phyloP scores from a whole-genome alignment of 2,797 vertebrate genomes.

The Alectoris magna region DNA sequence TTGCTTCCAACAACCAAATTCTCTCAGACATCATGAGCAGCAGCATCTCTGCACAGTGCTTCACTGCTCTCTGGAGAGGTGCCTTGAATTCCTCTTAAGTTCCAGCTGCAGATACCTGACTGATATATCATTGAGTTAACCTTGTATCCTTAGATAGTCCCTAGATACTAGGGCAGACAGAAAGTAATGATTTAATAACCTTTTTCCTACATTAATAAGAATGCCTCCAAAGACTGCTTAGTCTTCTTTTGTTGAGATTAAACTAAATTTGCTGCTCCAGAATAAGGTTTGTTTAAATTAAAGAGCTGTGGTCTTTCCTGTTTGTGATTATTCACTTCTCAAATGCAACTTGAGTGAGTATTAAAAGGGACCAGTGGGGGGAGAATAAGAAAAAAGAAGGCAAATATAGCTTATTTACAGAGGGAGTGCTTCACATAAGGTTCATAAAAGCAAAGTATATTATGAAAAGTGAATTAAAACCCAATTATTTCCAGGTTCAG shows the following conservation, averaged over 20 bases:
- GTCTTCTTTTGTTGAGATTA: conserved; percentile 49
- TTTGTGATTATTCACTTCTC: conserved; percentile 55
- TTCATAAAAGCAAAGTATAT: conserved; percentile 57
- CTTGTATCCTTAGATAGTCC: not conserved
- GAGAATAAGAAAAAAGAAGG: conserved; percentile 10
- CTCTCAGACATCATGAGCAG: not conserved
- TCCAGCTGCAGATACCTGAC: not conserved
- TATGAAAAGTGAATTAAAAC: conserved; percentile 47
- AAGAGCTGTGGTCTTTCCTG: conserved; percentile 36
- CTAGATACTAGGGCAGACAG: conserved; percentile 29
- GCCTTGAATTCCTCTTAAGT: not conserved
- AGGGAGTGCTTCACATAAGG: not conserved
- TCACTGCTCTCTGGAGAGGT: conserved; percentile 9
- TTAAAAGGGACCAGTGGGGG: conserved; percentile 27
- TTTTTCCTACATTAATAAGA: conserved; percentile 40
- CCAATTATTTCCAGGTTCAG: conserved; percentile 44
- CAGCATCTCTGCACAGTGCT: not conserved
- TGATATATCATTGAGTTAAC: not conserved
- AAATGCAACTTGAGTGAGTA: conserved; percentile 45
- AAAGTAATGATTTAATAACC: conserved; percentile 36
- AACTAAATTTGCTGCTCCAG: conserved; percentile 44
- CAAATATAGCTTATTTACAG: conserved; percentile 57
- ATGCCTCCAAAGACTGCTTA: conserved; percentile 4
- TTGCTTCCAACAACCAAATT: not conserved
- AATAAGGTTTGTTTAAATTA: conserved; percentile 58